A percentile compares a stretch with the other conserved stretches of the same genome.
Evolutionary conservation across 2,113 vertebrate species (phyloP).

Genomic region (Gnathonemus longibarbis): DNA sequence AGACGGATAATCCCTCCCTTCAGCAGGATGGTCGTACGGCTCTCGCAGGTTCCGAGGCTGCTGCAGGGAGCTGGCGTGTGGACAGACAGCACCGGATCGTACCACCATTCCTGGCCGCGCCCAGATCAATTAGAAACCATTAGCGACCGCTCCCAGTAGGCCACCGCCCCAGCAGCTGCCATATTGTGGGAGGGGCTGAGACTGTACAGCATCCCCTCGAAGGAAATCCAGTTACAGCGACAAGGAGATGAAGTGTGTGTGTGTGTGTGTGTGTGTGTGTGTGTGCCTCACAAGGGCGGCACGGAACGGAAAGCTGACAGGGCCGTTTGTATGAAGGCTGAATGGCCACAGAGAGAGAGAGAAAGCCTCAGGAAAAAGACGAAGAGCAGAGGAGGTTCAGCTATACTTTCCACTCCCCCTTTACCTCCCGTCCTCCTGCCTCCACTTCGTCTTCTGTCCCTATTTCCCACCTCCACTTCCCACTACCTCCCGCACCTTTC

Average conservation of each 20-base stretch:
- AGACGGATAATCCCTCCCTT: neutral
- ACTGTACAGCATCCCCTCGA: constrained; percentile 30
- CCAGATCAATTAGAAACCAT: constrained; percentile 55
- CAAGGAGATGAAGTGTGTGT: constrained; percentile 30
- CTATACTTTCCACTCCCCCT: neutral
- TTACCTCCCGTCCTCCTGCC: neutral
- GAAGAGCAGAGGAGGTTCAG: neutral
- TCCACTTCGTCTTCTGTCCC: neutral
- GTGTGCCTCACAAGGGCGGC: constrained; percentile 47
- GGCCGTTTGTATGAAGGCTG: constrained; percentile 53
- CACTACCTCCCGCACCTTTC: neutral
- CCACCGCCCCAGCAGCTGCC: constrained; percentile 45
- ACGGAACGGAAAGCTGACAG: constrained; percentile 34
- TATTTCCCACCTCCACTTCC: neutral
- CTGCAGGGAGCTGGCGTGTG: neutral
- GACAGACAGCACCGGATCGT: neutral
- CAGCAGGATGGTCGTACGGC: neutral
- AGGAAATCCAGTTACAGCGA: constrained; percentile 55
- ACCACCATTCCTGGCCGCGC: neutral
- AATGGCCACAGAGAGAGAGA: constrained; percentile 5
- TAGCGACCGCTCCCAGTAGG: constrained; percentile 41
- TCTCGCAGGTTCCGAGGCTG: neutral
- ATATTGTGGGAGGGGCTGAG: constrained; percentile 36
- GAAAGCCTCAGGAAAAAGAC: neutral
- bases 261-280: neutral